A percentile compares a stretch with the other conserved stretches of the same genome.
phyloP scores from a whole-genome alignment of 2,113 vertebrate genomes.

The Hippolais icterina region DNA sequence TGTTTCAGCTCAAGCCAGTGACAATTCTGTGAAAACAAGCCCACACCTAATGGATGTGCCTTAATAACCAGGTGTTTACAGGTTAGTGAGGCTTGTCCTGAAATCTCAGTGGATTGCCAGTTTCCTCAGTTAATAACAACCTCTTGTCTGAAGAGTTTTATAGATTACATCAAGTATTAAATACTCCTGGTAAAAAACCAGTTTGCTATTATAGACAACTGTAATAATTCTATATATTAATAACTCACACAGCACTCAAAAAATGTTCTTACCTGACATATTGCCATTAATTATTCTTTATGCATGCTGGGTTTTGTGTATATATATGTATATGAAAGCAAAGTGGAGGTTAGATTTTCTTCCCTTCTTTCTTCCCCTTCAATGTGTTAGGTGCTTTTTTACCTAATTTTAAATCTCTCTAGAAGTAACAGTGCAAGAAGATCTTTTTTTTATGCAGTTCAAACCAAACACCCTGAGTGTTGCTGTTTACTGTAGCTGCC shows the following conservation, averaged over 20 bases:
- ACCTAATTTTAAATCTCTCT: not conserved
- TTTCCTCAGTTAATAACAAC: not conserved
- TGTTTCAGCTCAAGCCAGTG: not conserved
- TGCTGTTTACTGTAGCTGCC: not conserved
- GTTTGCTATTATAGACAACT: not conserved
- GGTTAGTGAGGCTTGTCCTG: not conserved
- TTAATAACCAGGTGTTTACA: not conserved
- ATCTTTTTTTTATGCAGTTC: not conserved
- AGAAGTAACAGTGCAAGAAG: not conserved
- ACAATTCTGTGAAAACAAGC: not conserved
- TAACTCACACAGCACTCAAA: not conserved
- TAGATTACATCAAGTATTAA: not conserved
- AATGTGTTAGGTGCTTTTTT: not conserved
- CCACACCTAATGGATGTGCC: not conserved
- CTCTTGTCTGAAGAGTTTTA: not conserved
- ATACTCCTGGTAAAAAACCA: not conserved
- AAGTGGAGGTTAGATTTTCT: not conserved
- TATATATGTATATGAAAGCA: not conserved
- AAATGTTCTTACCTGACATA: not conserved
- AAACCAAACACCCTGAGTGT: not conserved
- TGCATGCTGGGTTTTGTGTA: not conserved
- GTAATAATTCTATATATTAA: not conserved
- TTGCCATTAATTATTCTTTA: not conserved
- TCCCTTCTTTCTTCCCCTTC: not conserved
- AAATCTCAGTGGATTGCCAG: not conserved